Percentiles rank a stretch among this genome's conserved stretches.
Conservation (phyloP, 2,113 vertebrate species). For the Myotis yumanensis region DNA sequence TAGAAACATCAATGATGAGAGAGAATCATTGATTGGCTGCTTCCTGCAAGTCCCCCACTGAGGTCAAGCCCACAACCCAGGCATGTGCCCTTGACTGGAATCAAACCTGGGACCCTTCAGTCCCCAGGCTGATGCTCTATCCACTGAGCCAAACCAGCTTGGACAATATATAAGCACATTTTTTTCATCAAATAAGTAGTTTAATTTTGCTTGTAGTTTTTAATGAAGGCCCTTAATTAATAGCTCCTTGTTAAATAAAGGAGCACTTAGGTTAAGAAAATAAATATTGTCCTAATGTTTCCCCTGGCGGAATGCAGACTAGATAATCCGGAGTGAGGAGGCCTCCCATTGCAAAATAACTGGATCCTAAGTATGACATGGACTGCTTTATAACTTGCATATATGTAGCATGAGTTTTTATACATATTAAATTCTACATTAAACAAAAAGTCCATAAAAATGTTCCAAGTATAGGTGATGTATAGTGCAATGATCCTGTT, state of each 20-base stretch:
- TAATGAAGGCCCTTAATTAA: background rate
- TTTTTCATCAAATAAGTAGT: background rate
- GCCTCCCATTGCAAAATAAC: background rate
- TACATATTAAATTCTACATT: background rate
- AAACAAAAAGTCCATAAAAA: background rate
- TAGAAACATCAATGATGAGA: too few species aligned
- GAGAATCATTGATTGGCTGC: too few species aligned
- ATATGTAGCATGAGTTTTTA: background rate
- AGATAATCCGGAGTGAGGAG: background rate
- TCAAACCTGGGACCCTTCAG: too few species aligned
- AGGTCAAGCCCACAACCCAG: too few species aligned
- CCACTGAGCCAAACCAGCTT: too few species aligned
- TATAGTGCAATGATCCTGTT: background rate
- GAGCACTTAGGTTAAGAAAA: background rate
- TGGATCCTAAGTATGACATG: background rate
- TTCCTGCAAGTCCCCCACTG: too few species aligned
- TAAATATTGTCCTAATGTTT: background rate
- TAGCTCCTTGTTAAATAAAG: background rate
- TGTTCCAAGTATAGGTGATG: background rate
- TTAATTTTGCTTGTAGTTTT: background rate
- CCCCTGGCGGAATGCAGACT: background rate
- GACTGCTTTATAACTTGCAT: background rate
- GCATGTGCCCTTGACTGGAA: too few species aligned
- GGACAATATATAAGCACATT: background rate
- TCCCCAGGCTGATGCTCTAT: too few species aligned